These are phyloP conservation scores for Cantharis lateralis DNA, from an alignment of 2,888 invertebrate species.

Conservation along the genomic window DNA sequence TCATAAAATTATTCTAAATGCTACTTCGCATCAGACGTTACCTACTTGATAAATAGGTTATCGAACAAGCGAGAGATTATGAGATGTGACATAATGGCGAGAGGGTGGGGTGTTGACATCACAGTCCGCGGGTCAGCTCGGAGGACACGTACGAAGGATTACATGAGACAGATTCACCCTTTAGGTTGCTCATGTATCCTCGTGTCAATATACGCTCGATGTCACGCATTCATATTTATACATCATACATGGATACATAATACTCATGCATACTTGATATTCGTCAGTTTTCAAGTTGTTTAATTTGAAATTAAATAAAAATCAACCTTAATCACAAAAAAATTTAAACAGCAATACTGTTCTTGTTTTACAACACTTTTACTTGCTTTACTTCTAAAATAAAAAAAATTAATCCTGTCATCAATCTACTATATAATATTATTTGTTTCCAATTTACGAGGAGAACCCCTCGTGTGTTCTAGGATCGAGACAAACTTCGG, in stretches of 20 bases:
- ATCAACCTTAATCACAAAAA: slow-evolving; percentile 20
- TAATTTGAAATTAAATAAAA: slow-evolving; percentile 20
- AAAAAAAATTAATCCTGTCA: too few species aligned
- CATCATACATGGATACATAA: slow-evolving; percentile 23
- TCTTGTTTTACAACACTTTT: not conserved
- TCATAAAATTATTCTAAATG: too few species aligned
- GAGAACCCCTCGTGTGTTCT: too few species aligned
- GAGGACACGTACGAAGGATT: slow-evolving; percentile 52
- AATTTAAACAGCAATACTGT: not conserved
- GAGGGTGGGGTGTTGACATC: slow-evolving; percentile 50
- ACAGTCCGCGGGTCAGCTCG: slow-evolving; percentile 50
- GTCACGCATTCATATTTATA: slow-evolving; percentile 45
- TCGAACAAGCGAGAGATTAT: slow-evolving; percentile 23
- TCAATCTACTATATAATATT: too few species aligned
- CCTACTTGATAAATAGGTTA: slow-evolving; percentile 21
- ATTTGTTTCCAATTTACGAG: too few species aligned
- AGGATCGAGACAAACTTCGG: too few species aligned
- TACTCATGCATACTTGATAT: slow-evolving; percentile 26
- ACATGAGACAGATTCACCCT: slow-evolving; percentile 43
- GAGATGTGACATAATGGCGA: slow-evolving; percentile 46
- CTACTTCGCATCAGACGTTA: not conserved
- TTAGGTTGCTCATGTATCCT: slow-evolving; percentile 37
- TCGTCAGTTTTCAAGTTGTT: slow-evolving; percentile 23
- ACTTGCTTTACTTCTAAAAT: too few species aligned
- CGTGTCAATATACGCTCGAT: slow-evolving; percentile 45